Evolutionary conservation across 2,888 invertebrate species (phyloP).

Genomic region (Muscina levida): DNA sequence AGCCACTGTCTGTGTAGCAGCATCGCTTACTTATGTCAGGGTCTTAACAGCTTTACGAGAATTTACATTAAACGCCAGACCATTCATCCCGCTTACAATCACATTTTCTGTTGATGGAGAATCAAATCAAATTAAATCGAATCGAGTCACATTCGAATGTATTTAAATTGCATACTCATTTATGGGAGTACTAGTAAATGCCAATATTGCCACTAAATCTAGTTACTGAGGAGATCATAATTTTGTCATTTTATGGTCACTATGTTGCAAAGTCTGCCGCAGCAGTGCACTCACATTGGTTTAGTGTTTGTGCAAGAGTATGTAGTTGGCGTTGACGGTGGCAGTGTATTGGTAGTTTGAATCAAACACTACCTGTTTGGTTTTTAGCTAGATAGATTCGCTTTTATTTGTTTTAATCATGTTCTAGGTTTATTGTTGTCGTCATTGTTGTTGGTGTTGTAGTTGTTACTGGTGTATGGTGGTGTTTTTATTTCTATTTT

Average conservation of each 20-base stretch:
- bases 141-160: too few species aligned
- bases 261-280: too few species aligned
- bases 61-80: constrained; percentile 23
- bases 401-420: constrained; percentile 64
- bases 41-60: constrained; percentile 49
- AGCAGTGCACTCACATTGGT: constrained; percentile 42
- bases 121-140: too few species aligned
- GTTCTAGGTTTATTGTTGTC: constrained; percentile 33
- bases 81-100: constrained; percentile 38
- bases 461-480: background rate
- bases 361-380: too few species aligned
- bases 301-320: too few species aligned
- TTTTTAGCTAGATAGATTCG: constrained; percentile 47
- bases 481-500: constrained; percentile 41
- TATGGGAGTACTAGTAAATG: constrained; percentile 15
- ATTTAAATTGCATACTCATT: too few species aligned
- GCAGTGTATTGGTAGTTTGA: too few species aligned
- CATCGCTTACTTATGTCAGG: constrained; percentile 53
- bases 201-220: constrained; percentile 23
- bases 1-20: background rate
- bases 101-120: constrained; percentile 38
- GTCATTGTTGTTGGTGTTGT: constrained; percentile 19
- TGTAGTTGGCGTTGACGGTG: too few species aligned
- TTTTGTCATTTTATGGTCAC: too few species aligned
- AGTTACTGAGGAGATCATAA: constrained; percentile 14